Base-by-base conservation (phyloP, 2,888 invertebrate species). In the Sicus ferrugineus region DNA sequence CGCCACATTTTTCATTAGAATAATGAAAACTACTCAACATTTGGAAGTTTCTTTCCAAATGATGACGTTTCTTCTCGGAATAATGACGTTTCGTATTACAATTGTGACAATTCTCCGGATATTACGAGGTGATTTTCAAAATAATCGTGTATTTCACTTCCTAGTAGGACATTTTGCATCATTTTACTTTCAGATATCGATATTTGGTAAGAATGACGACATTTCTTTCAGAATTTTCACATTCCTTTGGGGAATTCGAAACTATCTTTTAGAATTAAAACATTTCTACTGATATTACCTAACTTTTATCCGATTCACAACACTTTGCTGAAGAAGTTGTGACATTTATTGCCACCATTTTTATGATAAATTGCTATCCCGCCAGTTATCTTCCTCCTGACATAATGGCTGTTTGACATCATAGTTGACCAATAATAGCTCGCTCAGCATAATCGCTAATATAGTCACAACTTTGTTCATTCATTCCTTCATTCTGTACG, bases 321-420 rank as follows among this genome's bases (percentile, higher is more conserved):
- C 52, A 7, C 28, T 26, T n/a, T 56, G 28, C 28, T 28, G 28
- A 26, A 9, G 1, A 42, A 42, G 16, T 26, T 80, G 73, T 77
- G 81, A 79, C 79, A 80, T 79, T 79, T 80, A 80, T 80, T 75
- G 77, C 77, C 77, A 73, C 79, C 79, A 79, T 79, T 79, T 80
- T 80, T 79, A 80, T 79, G 81, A 80, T 79, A 79, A 79, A 79
- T 79, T 78, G 77, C n/a, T n/a, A n/a, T n/a, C n/a, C n/a, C n/a
- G n/a, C n/a, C n/a, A n/a, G n/a, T n/a, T n/a, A n/a, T n/a, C n/a
- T n/a, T n/a, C n/a, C n/a, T n/a, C n/a, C n/a, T n/a, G n/a, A n/a
- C n/a, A n/a, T n/a, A n/a, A 19, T 9, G 50, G 30, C 11, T 42
- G 42, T 42, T n/a, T 42, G 4, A 16, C 42, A 4, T 42, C 42